Percentiles rank a stretch among this genome's conserved stretches.
Evolutionary conservation across 2,797 vertebrate species (phyloP).

Genomic region (Chrysocyon brachyurus): DNA sequence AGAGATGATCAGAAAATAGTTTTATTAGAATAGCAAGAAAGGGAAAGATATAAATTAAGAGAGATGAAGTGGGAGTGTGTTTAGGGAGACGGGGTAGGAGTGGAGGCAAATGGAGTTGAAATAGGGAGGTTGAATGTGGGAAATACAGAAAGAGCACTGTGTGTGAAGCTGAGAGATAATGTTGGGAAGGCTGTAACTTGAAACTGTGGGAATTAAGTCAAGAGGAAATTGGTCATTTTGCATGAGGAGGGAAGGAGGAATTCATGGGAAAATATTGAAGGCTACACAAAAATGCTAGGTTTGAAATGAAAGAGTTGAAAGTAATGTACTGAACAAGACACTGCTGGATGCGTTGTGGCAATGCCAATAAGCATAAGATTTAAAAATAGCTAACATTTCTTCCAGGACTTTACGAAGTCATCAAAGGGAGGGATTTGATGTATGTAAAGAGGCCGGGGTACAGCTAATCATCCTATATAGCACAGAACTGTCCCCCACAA

Average conservation of each 20-base stretch:
- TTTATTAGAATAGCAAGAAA: background rate
- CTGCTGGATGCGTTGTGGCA: no score
- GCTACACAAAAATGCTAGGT: background rate
- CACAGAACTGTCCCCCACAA: accelerated
- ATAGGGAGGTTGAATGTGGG: background rate
- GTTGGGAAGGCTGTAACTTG: background rate
- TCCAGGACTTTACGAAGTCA: background rate
- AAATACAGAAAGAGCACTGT: background rate
- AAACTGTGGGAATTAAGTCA: slow-evolving; percentile 59
- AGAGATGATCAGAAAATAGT: background rate
- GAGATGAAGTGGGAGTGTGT: background rate
- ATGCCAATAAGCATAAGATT: background rate
- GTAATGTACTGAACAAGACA: background rate
- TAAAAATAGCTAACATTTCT: background rate
- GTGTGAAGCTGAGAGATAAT: background rate
- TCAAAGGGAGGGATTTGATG: background rate
- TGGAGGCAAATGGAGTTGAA: background rate
- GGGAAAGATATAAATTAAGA: background rate
- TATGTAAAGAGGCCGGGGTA: background rate
- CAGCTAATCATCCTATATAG: background rate
- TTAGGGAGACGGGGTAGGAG: background rate
- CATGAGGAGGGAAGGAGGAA: background rate
- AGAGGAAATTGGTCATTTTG: background rate
- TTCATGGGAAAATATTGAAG: background rate
- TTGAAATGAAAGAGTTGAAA: background rate